Percentiles rank a stretch among this genome's conserved stretches.
Evolutionary conservation across 1,140 invertebrate species (phyloP).

Genomic region (Platorchestia sp.): DNA sequence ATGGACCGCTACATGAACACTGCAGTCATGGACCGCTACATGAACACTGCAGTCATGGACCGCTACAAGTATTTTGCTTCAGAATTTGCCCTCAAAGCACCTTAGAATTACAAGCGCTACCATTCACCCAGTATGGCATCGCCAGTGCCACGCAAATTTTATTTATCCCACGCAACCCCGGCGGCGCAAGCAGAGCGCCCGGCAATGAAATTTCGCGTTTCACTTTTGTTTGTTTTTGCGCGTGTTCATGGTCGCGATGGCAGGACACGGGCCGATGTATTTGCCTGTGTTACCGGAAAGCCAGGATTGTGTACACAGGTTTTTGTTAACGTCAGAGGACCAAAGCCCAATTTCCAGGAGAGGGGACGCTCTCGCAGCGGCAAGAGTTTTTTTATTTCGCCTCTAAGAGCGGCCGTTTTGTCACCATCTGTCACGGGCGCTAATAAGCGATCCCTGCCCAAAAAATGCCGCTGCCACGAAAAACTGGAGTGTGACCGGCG

Average conservation of each 20-base stretch:
- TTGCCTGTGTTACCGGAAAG: not conserved
- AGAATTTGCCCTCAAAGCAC: no score
- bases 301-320: not conserved
- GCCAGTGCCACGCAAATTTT: not conserved
- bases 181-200: not conserved
- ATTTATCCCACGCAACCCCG: not conserved
- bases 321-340: not conserved
- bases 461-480: not conserved
- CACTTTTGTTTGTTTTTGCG: not conserved
- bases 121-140: not conserved
- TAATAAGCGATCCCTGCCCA: constrained; percentile 26
- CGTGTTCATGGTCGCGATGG: not conserved
- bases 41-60: no score
- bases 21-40: no score
- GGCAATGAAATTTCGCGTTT: not conserved
- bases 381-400: not conserved
- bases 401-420: constrained; percentile 12
- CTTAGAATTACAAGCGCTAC: no score
- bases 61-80: no score
- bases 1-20: no score
- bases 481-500: not conserved
- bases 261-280: not conserved
- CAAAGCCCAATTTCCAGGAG: constrained; percentile 17
- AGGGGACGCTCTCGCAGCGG: constrained; percentile 3
- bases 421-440: constrained; percentile 42